Base-by-base conservation (phyloP, 2,797 vertebrate genomes). In the Hippopotamyrus pictus region DNA sequence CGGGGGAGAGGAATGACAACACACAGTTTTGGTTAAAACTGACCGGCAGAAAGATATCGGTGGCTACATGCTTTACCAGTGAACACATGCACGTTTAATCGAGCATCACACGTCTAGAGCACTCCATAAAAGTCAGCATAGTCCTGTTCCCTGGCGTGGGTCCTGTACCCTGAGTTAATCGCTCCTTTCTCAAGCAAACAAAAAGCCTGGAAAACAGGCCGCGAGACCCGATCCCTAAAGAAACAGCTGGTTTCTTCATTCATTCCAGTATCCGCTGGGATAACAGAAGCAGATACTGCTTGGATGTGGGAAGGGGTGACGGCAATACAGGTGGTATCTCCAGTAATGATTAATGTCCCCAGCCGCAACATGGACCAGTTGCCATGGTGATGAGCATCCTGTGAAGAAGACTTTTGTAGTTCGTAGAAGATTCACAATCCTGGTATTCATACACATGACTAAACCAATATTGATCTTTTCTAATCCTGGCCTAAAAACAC, bases 371-470 rank as follows among this genome's bases (percentile, higher is more conserved):
- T 44, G 41, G 46, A 44, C 87, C 50, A 76, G 89, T 91, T 91
- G 86, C 90, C 90, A 91, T 92, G 90, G 87, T 33, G 59, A 91
- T 65, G 48, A 69, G 33, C 87, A 87, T 22, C 8, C 86, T n/a
- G 54, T 41, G 7, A 46, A 88, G 54, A 88, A 7, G 37, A 65
- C 46, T 48, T 73, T 33, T 29, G 54, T 86, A 85, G 44, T 54
- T 41, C 51, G 3, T 2, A 19, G 12, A 33, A 86, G 51, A 53
- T 54, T 86, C 53, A 86, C 25, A 86, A 41, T 86, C 8, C 25
- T 11, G 50, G 51, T 11, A 57, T 57, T 86, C 14, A 57, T 29
- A 54, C 51, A 86, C 82, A 50, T 8, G n/a, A 25, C 48, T 48
- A 22, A 51, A 85, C 44, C 82, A 50, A 25, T 85, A 44, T 50